Conservation (phyloP, 2,888 invertebrate genomes). For the Dendrolimus pini region DNA sequence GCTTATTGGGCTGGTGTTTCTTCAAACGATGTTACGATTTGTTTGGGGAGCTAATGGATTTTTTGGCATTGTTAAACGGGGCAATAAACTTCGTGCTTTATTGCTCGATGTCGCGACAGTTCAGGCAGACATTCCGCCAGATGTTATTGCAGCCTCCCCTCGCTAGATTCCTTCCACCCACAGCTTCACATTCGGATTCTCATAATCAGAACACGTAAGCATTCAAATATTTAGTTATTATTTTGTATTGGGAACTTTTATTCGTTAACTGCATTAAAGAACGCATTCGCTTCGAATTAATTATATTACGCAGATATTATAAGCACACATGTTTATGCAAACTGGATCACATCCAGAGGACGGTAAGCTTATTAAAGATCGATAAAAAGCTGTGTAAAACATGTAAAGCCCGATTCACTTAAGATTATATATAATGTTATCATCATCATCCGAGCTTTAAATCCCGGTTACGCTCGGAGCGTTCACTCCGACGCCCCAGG, state of each 20-base stretch:
- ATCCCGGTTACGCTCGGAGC: no score
- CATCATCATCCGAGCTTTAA: no score
- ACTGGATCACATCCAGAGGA: no score
- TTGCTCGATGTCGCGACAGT: slow-evolving; percentile 96
- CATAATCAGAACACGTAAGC: slow-evolving; percentile 81
- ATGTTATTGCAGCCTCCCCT: slow-evolving; percentile 82
- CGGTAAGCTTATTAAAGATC: no score
- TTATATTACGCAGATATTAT: no score
- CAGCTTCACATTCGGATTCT: slow-evolving; percentile 78
- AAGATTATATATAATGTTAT: no score
- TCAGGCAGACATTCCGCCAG: slow-evolving; percentile 86
- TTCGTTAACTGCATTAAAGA: slow-evolving; percentile 3
- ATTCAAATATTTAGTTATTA: slow-evolving; percentile 15
- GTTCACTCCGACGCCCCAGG: no score
- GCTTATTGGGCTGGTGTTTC: slow-evolving; percentile 82
- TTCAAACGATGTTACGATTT: slow-evolving; percentile 87
- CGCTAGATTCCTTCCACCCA: slow-evolving; percentile 75
- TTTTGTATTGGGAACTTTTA: slow-evolving; percentile 1
- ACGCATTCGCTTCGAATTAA: no score
- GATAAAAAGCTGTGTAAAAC: no score
- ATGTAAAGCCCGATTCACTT: no score
- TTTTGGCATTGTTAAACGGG: slow-evolving; percentile 92
- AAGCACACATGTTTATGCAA: no score
- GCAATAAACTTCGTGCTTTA: slow-evolving; percentile 96
- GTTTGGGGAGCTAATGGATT: slow-evolving; percentile 92